phyloP scores from a whole-genome alignment of 2,797 vertebrate species.

The Enteromius anoplus region DNA sequence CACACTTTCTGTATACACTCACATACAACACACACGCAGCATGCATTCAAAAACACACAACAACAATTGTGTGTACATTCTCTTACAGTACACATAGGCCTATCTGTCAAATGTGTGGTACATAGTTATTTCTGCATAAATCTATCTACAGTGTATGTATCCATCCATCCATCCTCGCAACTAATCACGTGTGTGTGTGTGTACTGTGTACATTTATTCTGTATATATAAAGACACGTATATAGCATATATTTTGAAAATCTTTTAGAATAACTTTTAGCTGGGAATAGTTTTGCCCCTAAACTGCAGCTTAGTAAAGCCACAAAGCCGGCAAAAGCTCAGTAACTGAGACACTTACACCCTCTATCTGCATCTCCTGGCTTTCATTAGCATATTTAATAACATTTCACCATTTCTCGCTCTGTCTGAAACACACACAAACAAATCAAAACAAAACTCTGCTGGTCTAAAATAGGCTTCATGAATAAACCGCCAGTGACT shows the following conservation, averaged over 20 bases:
- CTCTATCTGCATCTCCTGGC: conserved; percentile 12
- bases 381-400: conserved; percentile 38
- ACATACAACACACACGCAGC: not conserved
- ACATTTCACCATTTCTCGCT: conserved; percentile 30
- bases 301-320: not conserved
- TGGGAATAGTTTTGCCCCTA: not conserved
- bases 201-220: too few species aligned
- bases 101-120: not conserved
- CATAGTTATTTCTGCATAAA: not conserved
- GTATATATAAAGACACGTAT: too few species aligned
- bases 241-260: too few species aligned
- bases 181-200: too few species aligned
- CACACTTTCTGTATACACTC: not conserved
- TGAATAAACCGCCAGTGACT: conserved; percentile 32
- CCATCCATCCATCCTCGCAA: too few species aligned
- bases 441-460: conserved; percentile 42
- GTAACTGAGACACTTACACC: not conserved
- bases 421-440: conserved; percentile 37
- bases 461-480: conserved; percentile 31
- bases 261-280: not conserved
- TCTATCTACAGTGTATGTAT: too few species aligned
- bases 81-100: not conserved
- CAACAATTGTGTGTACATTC: not conserved
- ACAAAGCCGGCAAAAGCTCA: not conserved
- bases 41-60: not conserved